Percentiles rank a stretch among this genome's conserved stretches.
phyloP scores from a whole-genome alignment of 2,797 vertebrate species.

The Mus caroli region DNA sequence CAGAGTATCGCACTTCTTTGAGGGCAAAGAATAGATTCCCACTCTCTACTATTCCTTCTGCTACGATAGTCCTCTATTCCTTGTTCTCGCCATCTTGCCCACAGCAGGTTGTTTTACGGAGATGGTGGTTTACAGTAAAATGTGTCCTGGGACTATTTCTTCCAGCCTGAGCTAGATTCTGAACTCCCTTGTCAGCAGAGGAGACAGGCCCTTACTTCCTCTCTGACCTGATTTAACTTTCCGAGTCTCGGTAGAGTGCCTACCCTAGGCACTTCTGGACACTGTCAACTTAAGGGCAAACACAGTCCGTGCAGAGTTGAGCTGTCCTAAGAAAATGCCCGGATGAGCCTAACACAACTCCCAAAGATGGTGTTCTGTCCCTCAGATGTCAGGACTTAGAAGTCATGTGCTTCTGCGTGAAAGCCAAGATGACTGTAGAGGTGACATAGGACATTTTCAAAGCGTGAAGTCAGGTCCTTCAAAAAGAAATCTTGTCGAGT shows the following conservation, averaged over 20 bases:
- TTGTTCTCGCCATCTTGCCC: background rate
- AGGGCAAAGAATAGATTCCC: background rate
- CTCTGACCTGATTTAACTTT: background rate
- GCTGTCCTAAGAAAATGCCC: background rate
- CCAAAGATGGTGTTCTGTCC: background rate
- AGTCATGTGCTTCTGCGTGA: background rate
- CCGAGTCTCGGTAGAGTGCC: background rate
- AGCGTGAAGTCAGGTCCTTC: conserved; percentile 66
- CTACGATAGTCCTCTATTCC: background rate
- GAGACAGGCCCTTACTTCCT: background rate
- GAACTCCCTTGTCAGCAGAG: background rate
- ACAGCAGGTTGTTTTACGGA: background rate
- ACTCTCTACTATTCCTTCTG: background rate
- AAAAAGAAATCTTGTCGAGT: conserved; percentile 50
- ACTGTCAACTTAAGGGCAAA: background rate
- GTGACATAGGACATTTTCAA: conserved; percentile 62
- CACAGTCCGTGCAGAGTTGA: background rate
- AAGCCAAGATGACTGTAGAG: conserved; percentile 45
- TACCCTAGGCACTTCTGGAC: background rate
- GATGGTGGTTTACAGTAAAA: background rate
- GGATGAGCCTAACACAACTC: background rate
- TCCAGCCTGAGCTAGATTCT: background rate
- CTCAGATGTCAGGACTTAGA: conserved; percentile 51
- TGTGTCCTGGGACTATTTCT: background rate
- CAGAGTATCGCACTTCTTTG: background rate